Evolutionary conservation across 2,113 vertebrate genomes (phyloP).

Genomic region (Barnardius zonarius): DNA sequence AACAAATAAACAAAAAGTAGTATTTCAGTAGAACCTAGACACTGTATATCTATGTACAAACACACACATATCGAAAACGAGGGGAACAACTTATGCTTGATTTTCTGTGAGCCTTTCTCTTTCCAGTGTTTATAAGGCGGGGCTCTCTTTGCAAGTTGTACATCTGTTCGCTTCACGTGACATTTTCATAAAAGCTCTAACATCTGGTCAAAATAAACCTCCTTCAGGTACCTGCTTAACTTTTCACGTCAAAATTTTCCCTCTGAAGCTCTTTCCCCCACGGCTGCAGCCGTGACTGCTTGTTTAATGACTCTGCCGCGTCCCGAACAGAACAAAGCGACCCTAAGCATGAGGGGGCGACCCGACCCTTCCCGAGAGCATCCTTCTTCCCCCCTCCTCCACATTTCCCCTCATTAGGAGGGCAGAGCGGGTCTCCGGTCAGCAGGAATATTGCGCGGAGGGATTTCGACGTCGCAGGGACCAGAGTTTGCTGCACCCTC

Average conservation of each 20-base stretch:
- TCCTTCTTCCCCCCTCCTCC: not conserved
- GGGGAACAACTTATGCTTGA: slow-evolving; percentile 46
- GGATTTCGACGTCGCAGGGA: not conserved
- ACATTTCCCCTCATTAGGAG: not conserved
- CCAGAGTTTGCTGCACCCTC: not conserved
- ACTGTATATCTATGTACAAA: not conserved
- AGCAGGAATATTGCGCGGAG: not conserved
- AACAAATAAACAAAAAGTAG: not conserved
- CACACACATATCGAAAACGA: not conserved
- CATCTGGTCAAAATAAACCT: slow-evolving; percentile 92
- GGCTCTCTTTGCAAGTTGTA: slow-evolving; percentile 74
- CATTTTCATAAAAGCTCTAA: slow-evolving; percentile 82
- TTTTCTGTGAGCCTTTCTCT: slow-evolving; percentile 62
- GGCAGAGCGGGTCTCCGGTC: not conserved
- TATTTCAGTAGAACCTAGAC: not conserved
- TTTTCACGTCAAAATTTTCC: slow-evolving; percentile 78
- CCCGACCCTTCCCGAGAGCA: not conserved
- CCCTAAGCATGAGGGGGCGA: not conserved
- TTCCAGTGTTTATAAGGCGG: slow-evolving; percentile 70
- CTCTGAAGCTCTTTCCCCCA: not conserved
- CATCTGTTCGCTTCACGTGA: slow-evolving; percentile 92
- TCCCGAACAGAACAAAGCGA: slow-evolving; percentile 20
- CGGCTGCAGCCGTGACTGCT: not conserved
- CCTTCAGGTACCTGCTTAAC: slow-evolving; percentile 85
- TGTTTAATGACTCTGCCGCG: not conserved